Evolutionary conservation across 2,113 vertebrate species (phyloP).

Genomic region (Steatornis caripensis): DNA sequence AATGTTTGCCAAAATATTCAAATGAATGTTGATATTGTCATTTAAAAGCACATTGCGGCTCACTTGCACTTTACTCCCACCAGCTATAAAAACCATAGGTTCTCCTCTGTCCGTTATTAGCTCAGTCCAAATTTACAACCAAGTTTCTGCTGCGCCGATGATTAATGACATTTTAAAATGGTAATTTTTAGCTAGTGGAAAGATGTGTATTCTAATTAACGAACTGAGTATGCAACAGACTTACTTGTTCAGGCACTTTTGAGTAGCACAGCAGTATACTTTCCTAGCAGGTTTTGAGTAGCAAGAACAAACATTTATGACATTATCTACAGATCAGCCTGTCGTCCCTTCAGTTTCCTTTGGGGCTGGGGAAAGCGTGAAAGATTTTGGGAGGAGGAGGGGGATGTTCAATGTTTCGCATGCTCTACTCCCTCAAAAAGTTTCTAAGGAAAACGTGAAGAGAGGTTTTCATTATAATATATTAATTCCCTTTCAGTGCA

Average conservation of each 20-base stretch:
- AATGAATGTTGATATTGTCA: slow-evolving; percentile 28
- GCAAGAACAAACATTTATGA: background rate
- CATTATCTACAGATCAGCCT: background rate
- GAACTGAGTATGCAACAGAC: slow-evolving; percentile 14
- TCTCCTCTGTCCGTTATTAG: slow-evolving; percentile 47
- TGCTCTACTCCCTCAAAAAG: background rate
- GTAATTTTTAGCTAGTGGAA: slow-evolving; percentile 62
- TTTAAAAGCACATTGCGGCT: slow-evolving; percentile 40
- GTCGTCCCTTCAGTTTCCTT: background rate
- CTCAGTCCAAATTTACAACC: slow-evolving; percentile 49
- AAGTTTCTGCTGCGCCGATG: slow-evolving; percentile 35
- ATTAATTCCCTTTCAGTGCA: background rate
- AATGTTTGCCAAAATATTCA: slow-evolving; percentile 11
- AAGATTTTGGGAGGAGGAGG: background rate
- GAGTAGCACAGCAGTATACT: background rate
- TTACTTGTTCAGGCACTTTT: slow-evolving; percentile 28
- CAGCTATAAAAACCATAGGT: background rate
- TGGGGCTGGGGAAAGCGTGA: background rate
- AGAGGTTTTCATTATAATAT: background rate
- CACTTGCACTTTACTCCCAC: slow-evolving; percentile 29
- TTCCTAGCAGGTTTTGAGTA: slow-evolving; percentile 19
- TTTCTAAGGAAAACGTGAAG: background rate
- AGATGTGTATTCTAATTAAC: slow-evolving; percentile 68
- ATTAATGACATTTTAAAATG: slow-evolving; percentile 69
- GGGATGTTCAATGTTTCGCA: background rate